phyloP scores from a whole-genome alignment of 2,888 invertebrate genomes.

The Arrhopalites spinosus region DNA sequence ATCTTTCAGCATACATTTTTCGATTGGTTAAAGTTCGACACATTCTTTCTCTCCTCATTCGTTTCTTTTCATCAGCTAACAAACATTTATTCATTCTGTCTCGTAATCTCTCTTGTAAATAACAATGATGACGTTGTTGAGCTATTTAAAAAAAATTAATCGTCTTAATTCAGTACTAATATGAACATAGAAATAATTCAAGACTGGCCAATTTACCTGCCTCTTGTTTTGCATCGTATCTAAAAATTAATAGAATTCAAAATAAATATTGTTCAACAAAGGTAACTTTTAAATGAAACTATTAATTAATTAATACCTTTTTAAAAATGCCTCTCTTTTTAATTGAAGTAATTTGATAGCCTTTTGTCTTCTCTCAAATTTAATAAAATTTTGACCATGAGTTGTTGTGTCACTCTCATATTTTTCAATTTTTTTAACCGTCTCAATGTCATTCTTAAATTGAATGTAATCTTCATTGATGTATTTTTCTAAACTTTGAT shows the following conservation, averaged over 20 bases:
- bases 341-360: background rate
- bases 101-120: background rate
- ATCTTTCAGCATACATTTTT: background rate
- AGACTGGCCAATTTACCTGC: too few relatives aligned
- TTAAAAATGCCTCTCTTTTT: slow-evolving; percentile 5
- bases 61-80: background rate
- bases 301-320: too few relatives aligned
- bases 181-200: background rate
- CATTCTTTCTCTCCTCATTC: background rate
- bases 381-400: background rate
- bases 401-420: background rate
- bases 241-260: too few relatives aligned
- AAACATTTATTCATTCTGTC: background rate
- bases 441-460: slow-evolving; percentile 1
- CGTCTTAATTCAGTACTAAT: background rate
- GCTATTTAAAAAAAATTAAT: too few relatives aligned
- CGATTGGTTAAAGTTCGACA: too few relatives aligned
- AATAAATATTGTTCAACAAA: too few relatives aligned
- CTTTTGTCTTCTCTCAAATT: background rate
- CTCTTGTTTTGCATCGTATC: background rate
- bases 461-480: slow-evolving; percentile 14
- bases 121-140: background rate
- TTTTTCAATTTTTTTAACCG: background rate
- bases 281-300: too few relatives aligned
- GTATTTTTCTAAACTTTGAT: slow-evolving; percentile 35